phyloP scores from a whole-genome alignment of 2,113 vertebrate genomes.

The Pachyramphus minor region DNA sequence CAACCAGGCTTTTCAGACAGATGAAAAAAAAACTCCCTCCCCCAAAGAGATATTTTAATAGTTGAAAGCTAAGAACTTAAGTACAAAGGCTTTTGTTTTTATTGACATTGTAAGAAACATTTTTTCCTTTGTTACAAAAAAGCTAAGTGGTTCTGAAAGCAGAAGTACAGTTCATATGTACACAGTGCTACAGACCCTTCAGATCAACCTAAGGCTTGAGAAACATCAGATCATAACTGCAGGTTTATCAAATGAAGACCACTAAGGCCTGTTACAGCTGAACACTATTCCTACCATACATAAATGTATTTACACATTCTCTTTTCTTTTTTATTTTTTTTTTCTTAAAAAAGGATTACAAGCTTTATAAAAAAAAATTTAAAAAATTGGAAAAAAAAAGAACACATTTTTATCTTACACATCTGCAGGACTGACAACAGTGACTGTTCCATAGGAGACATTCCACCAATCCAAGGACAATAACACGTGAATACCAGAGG shows the following conservation, averaged over 20 bases:
- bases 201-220: constrained; percentile 70
- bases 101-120: constrained; percentile 99
- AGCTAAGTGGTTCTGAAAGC: constrained; percentile 88
- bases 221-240: constrained; percentile 74
- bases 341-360: constrained; percentile 78
- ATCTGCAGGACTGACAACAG: constrained; percentile 72
- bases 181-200: constrained; percentile 73
- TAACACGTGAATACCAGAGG: constrained; percentile 60
- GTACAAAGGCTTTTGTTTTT: constrained; percentile 89
- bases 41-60: neutral
- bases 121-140: constrained; percentile 91
- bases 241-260: constrained; percentile 78
- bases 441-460: constrained; percentile 69
- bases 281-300: constrained; percentile 85
- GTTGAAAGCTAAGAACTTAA: constrained; percentile 57
- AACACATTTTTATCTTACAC: constrained; percentile 78
- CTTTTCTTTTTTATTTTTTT: neutral
- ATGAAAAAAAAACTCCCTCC: neutral
- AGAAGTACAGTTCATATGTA: constrained; percentile 75
- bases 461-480: constrained; percentile 62
- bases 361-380: constrained; percentile 60
- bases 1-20: neutral
- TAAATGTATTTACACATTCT: constrained; percentile 90
- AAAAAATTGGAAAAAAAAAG: constrained; percentile 40
- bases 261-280: constrained; percentile 70